Evolutionary conservation across 2,797 vertebrate genomes (phyloP).

Genomic region (Rhinophrynus dorsalis): DNA sequence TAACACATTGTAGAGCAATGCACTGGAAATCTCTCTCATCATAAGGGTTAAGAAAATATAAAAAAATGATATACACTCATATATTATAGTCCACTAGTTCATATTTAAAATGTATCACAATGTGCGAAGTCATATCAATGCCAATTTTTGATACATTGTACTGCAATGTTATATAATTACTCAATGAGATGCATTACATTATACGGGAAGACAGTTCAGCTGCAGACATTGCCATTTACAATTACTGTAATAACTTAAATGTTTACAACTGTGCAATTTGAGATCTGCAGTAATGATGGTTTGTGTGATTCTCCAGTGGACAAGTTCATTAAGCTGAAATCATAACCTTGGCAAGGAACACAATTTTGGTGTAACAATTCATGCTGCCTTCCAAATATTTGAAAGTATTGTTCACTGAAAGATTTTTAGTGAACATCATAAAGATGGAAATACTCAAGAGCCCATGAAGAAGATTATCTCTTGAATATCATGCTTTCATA

Average conservation of each 20-base stretch:
- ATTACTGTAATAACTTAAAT: slow-evolving; percentile 21
- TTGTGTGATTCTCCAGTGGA: not conserved
- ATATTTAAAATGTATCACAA: not conserved
- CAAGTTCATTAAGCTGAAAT: slow-evolving; percentile 23
- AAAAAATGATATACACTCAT: no score
- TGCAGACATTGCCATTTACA: not conserved
- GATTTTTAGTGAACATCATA: slow-evolving; percentile 26
- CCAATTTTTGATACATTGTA: not conserved
- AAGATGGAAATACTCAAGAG: slow-evolving; percentile 17
- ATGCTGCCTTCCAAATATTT: not conserved
- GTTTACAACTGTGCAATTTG: slow-evolving; percentile 12
- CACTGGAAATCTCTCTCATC: no score
- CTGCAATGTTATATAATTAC: slow-evolving; percentile 20
- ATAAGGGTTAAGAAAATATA: no score
- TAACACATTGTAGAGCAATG: no score
- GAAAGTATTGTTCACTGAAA: slow-evolving; percentile 19
- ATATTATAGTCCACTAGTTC: no score
- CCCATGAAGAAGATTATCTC: slow-evolving; percentile 10
- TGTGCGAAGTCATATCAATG: not conserved
- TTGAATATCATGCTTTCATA: slow-evolving; percentile 23
- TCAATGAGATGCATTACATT: slow-evolving; percentile 2
- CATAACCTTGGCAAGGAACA: not conserved
- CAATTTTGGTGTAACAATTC: slow-evolving; percentile 12
- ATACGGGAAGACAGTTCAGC: not conserved
- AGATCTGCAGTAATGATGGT: not conserved